Conservation (phyloP, 1,140 invertebrate species). For the Harpegnathos saltator region DNA sequence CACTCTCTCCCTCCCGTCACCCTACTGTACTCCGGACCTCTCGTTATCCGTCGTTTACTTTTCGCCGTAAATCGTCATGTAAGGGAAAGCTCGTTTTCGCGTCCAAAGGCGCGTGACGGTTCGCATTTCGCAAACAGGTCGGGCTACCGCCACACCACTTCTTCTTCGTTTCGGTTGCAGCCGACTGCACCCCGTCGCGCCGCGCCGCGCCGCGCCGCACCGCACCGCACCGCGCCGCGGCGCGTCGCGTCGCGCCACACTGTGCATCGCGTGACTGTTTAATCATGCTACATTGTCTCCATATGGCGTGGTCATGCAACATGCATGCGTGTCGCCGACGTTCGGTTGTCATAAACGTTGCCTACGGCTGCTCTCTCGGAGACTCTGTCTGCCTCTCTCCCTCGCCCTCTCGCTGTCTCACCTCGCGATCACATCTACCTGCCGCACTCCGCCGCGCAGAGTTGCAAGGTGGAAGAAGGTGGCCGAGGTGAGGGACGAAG, state of each 20-base stretch:
- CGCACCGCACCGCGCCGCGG: constrained; percentile 2
- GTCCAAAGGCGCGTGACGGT: constrained; percentile 9
- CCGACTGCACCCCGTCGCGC: background rate
- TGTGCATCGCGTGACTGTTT: constrained; percentile 54
- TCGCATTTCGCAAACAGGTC: constrained; percentile 41
- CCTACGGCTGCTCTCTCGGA: constrained; percentile 1
- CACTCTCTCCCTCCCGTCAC: background rate
- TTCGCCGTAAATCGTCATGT: background rate
- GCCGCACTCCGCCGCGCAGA: background rate
- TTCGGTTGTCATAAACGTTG: constrained; percentile 58
- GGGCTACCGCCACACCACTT: background rate
- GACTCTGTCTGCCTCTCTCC: no score
- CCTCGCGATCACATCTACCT: constrained; percentile 16
- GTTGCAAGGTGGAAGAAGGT: background rate
- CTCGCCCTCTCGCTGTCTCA: no score
- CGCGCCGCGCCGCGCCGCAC: no score
- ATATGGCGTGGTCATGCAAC: constrained; percentile 55
- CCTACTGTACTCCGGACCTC: background rate
- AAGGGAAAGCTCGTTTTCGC: background rate
- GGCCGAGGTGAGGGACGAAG: background rate
- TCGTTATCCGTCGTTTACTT: constrained; percentile 6
- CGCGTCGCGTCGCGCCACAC: constrained; percentile 3
- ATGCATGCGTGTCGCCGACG: constrained; percentile 53
- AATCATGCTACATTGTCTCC: constrained; percentile 59
- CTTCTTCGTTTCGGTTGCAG: constrained; percentile 36